Evolutionary conservation across 2,113 vertebrate species (phyloP), one percentile per base, ranked within the genome.

Genomic region (Coreoperca whiteheadi): DNA sequence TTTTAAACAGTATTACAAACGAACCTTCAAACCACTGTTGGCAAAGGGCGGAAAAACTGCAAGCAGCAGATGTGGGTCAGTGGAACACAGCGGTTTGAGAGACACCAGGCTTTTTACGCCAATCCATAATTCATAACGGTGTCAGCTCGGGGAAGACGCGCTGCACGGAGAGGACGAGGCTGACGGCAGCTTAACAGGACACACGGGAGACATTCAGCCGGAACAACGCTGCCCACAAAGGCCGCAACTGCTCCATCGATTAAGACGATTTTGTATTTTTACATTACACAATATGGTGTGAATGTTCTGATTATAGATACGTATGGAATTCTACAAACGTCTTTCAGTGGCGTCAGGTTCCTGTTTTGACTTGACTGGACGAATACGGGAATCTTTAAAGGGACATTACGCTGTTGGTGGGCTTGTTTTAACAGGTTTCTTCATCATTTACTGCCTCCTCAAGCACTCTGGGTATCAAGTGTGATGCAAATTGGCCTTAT

Each of bases 51-150:
- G n/a, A 66, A 46, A 25, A 69, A 30, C 20, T 25, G 72, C 77
- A 25, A 74, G 25, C 20, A 30, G 72, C 80, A 83, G 76, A 87
- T 83, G 60, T 90, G 80, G 83, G 88, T 87, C 88, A 91, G 86
- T 84, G 74, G 83, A 85, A 81, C 72, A 63, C 34, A 30, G 57
- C 41, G 16, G 50, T 53, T 56, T 77, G 63, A 80, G 73, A 82
- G 54, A 82, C 60, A 65, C 43, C 46, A 48, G 20, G 74, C 34
- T 60, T 80, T 69, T 57, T 25, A 50, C 59, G 68, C 68, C 7
- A 25, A 84, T 90, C 30, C 67, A 91, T 91, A 85, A 90, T 88
- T 89, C 66, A 92, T 86, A 41, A 18, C 50, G 2, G 23, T 48
- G 65, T 82, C 54, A 74, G 63, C 12, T 56, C 65, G 14, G 32